Evolutionary conservation across 2,888 invertebrate genomes (phyloP), one percentile per base, ranked within the genome.

Genomic region (Drosophila planitibia): DNA sequence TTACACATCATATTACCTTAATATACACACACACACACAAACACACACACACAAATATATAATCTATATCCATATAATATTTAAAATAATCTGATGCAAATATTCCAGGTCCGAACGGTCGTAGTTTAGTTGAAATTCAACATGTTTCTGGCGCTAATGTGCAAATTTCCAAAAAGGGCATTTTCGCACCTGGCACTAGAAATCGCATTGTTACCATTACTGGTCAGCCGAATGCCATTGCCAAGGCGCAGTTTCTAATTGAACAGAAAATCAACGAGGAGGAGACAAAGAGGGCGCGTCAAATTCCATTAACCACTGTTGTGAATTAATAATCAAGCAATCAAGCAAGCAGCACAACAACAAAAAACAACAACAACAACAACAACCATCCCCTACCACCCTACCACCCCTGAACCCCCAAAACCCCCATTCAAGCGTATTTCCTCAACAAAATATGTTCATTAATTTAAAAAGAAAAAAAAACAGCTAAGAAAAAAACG

Each of bases 161-260:
- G 94, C 98, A 99, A 95, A 99, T 99, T 95, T 98, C 98, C 90
- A 99, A 99, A 96, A 99, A 99, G 95, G 98, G 98, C 94, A 97
- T 97, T 93, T 99, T 98, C 95, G 97, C 98, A 92, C 98, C 99
- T 85, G 98, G 98, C 94, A 99, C 98, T 87, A 96, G 98, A 94
- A 98, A 99, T 95, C 97, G 99, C 93, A 97, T 98, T 94, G 99
- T 99, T 88, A 98, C 98, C 94, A 98, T 99, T 94, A 96, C 97
- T 92, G 99, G 99, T 94, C 96, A 96, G 92, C 96, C 96, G 92
- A 96, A 96, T 94, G 97, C 97, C 94, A 98, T 99, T 94, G 95
- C 95, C 94, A 97, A 96, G 94, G 99, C 99, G 94, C 97, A 98
- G 94, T 97, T 96, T 95, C 96, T 98, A 94, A 98, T 99, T 95